phyloP scores from a whole-genome alignment of 2,888 invertebrate species.

The Spilosoma lubricipeda region DNA sequence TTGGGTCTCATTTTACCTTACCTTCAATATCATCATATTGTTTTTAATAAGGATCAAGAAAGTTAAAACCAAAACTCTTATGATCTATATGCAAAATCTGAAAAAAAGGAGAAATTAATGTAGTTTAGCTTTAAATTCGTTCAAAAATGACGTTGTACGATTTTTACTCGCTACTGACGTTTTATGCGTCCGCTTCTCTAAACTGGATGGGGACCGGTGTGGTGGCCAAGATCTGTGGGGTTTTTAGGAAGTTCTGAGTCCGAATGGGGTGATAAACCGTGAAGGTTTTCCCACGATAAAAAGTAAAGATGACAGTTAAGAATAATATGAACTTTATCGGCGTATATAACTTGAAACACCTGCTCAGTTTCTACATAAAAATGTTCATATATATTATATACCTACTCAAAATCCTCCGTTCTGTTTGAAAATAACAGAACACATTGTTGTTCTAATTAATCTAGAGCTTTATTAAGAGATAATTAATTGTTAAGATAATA shows the following conservation, averaged over 20 bases:
- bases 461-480: slow-evolving; percentile 29
- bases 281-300: too few species aligned
- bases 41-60: neutral
- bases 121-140: neutral
- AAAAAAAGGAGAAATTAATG: too few species aligned
- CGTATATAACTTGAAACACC: too few species aligned
- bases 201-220: neutral
- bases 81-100: too few species aligned
- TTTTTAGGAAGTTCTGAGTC: neutral
- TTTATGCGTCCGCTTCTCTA: neutral
- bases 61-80: too few species aligned
- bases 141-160: neutral
- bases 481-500: slow-evolving; percentile 33
- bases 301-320: too few species aligned
- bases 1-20: neutral
- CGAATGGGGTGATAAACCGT: too few species aligned
- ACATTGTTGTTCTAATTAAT: slow-evolving; percentile 26
- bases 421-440: neutral
- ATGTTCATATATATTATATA: neutral
- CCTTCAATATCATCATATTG: neutral
- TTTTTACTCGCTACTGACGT: too few species aligned
- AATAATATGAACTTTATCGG: too few species aligned
- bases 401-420: neutral
- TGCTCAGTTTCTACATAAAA: too few species aligned
- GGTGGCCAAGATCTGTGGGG: neutral